Conservation (phyloP, 2,797 vertebrate genomes). For the Bovichtus variegatus region DNA sequence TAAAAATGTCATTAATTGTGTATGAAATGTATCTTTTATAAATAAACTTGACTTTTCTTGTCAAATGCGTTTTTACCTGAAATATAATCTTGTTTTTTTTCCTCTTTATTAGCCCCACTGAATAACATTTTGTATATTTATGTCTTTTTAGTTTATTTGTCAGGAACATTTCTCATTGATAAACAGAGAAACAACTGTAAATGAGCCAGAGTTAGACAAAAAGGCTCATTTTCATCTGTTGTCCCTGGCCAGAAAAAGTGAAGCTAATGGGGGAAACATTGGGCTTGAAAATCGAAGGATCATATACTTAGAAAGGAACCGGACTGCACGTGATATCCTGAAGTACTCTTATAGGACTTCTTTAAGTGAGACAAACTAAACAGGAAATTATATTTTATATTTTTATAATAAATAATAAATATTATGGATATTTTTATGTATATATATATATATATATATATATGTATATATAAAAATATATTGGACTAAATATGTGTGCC, state of each 20-base stretch:
- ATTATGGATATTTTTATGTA: no score
- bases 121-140: neutral
- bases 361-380: no score
- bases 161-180: neutral
- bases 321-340: no score
- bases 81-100: neutral
- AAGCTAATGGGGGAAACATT: no score
- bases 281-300: no score
- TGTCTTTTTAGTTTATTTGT: neutral
- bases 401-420: no score
- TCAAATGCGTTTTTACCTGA: neutral
- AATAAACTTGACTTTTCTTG: neutral
- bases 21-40: neutral
- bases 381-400: no score
- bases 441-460: no score
- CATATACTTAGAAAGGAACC: no score
- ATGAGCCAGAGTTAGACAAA: neutral
- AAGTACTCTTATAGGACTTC: no score
- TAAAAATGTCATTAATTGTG: neutral
- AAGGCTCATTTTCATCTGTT: neutral
- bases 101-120: neutral
- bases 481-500: no score
- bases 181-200: neutral
- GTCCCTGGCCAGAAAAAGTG: neutral
- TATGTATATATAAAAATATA: no score